phyloP scores from a whole-genome alignment of 1,140 invertebrate genomes.

The Drosophila seguyi region DNA sequence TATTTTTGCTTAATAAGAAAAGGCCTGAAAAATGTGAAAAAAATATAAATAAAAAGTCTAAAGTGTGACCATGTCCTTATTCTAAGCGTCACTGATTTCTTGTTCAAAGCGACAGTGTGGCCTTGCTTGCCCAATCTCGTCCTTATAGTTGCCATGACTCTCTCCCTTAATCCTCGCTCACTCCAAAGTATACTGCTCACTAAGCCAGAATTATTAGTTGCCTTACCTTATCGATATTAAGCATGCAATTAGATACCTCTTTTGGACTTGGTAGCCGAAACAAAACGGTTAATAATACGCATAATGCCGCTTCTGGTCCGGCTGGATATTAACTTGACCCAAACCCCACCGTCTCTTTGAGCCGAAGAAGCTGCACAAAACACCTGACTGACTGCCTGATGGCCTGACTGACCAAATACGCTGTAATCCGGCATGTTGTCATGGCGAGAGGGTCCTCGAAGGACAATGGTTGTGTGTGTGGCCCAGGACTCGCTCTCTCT shows the following conservation, averaged over 20 bases:
- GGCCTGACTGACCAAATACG: conserved; percentile 8
- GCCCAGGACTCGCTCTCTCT: not conserved
- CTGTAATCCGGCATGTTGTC: conserved; percentile 11
- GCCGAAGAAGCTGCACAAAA: conserved; percentile 6
- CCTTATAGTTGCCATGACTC: too few species aligned
- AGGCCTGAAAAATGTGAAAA: not conserved
- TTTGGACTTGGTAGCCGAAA: not conserved
- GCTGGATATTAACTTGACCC: conserved; percentile 15
- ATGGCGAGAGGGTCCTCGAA: not conserved
- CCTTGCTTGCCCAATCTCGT: too few species aligned
- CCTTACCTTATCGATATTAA: not conserved
- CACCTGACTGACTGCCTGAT: conserved; percentile 18
- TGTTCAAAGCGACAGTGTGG: not conserved
- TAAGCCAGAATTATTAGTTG: not conserved
- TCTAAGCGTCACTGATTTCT: too few species aligned
- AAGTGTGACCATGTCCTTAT: too few species aligned
- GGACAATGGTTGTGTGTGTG: not conserved
- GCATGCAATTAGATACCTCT: not conserved
- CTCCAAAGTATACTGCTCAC: not conserved
- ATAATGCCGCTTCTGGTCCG: not conserved
- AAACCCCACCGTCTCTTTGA: not conserved
- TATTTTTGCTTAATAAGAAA: not conserved
- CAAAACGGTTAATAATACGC: conserved; percentile 14
- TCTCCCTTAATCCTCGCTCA: not conserved
- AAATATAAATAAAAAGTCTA: too few species aligned